Conservation (phyloP, 37 sponge, comb jelly and placozoan species). For the Aplysina aerophoba region DNA sequence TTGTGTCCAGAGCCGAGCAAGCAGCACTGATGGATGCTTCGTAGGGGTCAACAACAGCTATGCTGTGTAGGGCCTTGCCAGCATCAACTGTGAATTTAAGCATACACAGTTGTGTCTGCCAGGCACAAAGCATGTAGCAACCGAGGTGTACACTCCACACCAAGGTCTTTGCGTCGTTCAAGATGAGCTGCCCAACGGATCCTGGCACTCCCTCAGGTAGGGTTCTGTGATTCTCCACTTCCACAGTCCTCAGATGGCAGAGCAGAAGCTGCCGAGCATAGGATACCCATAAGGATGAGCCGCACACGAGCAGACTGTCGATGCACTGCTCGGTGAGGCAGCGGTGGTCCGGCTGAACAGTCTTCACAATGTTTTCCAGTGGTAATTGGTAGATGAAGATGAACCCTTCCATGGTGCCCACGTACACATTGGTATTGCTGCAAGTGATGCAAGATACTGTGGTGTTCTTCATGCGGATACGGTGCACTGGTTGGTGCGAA, state of each 20-base stretch:
- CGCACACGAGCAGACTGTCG: conserved; percentile 54
- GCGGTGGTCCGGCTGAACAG: conserved; percentile 34
- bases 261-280: conserved; percentile 67
- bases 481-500: conserved; percentile 50
- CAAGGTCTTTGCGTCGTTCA: conserved; percentile 36
- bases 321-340: conserved; percentile 62
- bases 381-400: conserved; percentile 41
- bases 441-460: conserved; percentile 64
- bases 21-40: conserved; percentile 74
- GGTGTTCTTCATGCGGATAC: conserved; percentile 55
- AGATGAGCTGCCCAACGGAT: conserved; percentile 60
- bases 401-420: conserved; percentile 74
- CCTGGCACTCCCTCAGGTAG: conserved; percentile 19
- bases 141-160: conserved; percentile 83
- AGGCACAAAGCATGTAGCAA: conserved; percentile 61
- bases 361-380: not conserved
- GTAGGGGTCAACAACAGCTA: conserved; percentile 12
- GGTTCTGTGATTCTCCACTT: conserved; percentile 39
- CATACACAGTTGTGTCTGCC: conserved; percentile 51
- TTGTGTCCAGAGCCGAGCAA: conserved; percentile 71
- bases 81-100: conserved; percentile 57
- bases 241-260: conserved; percentile 57
- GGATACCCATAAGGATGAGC: conserved; percentile 66
- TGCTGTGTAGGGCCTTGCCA: not conserved
- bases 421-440: conserved; percentile 47